A percentile compares a stretch with the other conserved stretches of the same genome.
Evolutionary conservation across 2,888 invertebrate species (phyloP).

Genomic region (Troglohyphantes excavatus): DNA sequence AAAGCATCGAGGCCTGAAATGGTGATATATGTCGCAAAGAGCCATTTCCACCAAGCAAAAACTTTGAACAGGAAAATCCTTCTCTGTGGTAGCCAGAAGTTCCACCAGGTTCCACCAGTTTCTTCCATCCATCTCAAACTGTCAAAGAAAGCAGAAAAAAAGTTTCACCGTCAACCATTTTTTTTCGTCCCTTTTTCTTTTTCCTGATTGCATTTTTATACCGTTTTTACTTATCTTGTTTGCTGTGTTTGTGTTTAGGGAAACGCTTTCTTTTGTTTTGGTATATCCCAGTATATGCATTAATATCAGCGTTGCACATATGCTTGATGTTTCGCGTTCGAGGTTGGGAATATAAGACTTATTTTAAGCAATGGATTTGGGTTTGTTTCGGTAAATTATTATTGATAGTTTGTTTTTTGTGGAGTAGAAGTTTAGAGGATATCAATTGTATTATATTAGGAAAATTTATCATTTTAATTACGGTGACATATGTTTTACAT

Average conservation of each 20-base stretch:
- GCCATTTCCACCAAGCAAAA: not conserved
- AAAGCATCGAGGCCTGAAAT: not conserved
- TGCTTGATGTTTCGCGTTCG: no score
- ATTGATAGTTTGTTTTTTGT: no score
- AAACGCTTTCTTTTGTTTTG: not conserved
- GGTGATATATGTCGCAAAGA: not conserved
- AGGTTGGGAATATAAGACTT: no score
- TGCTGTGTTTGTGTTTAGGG: not conserved
- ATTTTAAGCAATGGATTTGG: no score
- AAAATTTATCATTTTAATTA: no score
- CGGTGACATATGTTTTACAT: no score
- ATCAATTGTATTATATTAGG: no score
- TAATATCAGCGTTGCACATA: no score
- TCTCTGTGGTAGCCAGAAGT: not conserved
- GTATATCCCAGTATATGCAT: not conserved
- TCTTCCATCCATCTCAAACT: constrained; percentile 66
- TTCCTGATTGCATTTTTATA: constrained; percentile 7
- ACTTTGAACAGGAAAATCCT: not conserved
- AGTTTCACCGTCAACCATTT: not conserved
- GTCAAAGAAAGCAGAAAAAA: constrained; percentile 36
- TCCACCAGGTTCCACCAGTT: not conserved
- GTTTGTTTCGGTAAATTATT: no score
- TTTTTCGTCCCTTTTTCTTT: constrained; percentile 8
- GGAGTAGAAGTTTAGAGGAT: no score
- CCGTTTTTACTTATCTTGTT: constrained; percentile 6